Conservation (phyloP, 2,797 vertebrate genomes). For the Antennarius maculatus region DNA sequence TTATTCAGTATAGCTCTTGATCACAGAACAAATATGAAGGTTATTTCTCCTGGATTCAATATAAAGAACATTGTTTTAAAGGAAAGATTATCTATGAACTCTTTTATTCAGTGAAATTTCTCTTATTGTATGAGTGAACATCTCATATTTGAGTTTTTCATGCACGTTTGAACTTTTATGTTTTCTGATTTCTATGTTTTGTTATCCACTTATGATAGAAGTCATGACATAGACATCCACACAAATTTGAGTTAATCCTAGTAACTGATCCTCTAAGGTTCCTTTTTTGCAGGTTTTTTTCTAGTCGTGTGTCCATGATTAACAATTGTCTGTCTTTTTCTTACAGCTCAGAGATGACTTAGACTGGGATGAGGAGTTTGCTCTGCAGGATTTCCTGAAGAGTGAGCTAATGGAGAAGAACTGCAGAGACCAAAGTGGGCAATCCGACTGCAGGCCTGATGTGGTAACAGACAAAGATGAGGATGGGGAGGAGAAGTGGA, state of each 20-base stretch:
- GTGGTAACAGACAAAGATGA: conserved; percentile 38
- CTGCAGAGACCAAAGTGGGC: conserved; percentile 26
- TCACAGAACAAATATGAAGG: not conserved
- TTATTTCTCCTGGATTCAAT: not conserved
- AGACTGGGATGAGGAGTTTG: conserved; percentile 80
- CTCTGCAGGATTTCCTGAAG: conserved; percentile 74
- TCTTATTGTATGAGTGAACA: no score
- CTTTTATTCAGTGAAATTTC: no score
- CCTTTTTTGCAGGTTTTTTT: no score
- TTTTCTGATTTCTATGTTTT: not conserved
- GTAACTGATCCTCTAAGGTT: no score
- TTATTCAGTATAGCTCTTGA: not conserved
- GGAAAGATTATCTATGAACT: no score
- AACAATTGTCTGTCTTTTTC: not conserved
- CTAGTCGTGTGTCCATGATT: no score
- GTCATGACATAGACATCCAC: no score
- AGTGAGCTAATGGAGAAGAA: conserved; percentile 54
- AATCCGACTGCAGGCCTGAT: not conserved
- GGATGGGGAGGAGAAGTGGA: conserved; percentile 61
- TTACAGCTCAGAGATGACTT: conserved; percentile 63
- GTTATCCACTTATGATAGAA: no score
- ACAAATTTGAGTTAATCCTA: no score
- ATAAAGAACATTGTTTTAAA: not conserved
- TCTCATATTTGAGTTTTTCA: not conserved
- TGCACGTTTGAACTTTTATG: no score